Percentiles rank a stretch among this genome's conserved stretches.
phyloP scores from a whole-genome alignment of 30 jellyfish, hydroid and myxozoan genomes.

The Mastigias papua region DNA sequence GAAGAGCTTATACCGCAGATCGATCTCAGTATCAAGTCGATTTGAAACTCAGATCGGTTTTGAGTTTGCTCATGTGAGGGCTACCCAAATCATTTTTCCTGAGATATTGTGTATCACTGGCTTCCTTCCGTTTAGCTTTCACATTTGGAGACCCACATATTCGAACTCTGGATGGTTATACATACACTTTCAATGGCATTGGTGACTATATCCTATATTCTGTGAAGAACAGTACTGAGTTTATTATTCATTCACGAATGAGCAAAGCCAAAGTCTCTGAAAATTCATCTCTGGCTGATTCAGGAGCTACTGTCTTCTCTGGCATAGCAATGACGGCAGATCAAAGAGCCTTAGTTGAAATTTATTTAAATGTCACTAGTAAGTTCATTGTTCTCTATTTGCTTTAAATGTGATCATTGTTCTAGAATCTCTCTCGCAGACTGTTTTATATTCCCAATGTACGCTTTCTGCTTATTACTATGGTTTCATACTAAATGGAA shows the following conservation, averaged over 20 bases:
- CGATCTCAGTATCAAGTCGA: too few relatives aligned
- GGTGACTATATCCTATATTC: conserved; percentile 67
- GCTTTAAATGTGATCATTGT: too few relatives aligned
- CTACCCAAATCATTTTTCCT: too few relatives aligned
- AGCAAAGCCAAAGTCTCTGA: conserved; percentile 56
- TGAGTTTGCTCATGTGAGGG: too few relatives aligned
- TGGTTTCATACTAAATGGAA: too few relatives aligned
- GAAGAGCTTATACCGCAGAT: too few relatives aligned
- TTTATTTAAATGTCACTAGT: conserved; percentile 64
- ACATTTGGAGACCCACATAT: conserved; percentile 82
- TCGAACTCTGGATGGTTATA: conserved; percentile 64
- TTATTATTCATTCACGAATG: conserved; percentile 69
- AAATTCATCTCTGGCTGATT: conserved; percentile 12
- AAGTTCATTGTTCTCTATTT: neutral
- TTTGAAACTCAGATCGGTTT: too few relatives aligned
- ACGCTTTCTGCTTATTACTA: too few relatives aligned
- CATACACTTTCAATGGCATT: conserved; percentile 79
- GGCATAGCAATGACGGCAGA: conserved; percentile 66
- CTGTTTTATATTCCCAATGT: too few relatives aligned
- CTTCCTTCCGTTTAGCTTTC: conserved; percentile 31
- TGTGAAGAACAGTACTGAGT: conserved; percentile 62
- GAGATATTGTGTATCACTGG: too few relatives aligned
- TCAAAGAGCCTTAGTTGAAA: conserved; percentile 68
- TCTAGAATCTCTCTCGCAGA: too few relatives aligned
- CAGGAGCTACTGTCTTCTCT: conserved; percentile 80